Evolutionary conservation across 2,888 invertebrate species (phyloP).

Genomic region (Minunthozetes semirufus): DNA sequence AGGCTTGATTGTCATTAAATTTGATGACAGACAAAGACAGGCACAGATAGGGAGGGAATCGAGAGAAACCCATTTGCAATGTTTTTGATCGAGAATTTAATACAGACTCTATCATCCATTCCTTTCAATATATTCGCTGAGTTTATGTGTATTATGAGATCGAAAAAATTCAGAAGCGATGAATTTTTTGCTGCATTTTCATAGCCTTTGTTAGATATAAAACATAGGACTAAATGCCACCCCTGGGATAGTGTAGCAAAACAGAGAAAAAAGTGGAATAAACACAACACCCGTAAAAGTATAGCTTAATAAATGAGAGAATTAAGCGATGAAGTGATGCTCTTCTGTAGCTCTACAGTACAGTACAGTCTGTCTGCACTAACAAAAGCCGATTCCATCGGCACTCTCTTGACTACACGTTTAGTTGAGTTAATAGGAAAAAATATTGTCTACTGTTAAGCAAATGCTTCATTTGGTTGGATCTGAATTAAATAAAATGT

Average conservation of each 20-base stretch:
- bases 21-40: no score
- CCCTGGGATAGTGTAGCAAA: background rate
- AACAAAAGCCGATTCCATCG: background rate
- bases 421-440: no score
- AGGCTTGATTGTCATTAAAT: no score
- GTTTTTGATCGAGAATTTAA: no score
- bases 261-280: background rate
- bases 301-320: background rate
- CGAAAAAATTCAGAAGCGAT: background rate
- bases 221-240: background rate
- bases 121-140: no score
- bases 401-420: background rate
- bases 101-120: no score
- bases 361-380: background rate
- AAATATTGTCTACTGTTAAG: background rate
- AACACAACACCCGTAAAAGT: background rate
- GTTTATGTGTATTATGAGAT: no score
- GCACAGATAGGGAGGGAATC: no score
- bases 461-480: background rate
- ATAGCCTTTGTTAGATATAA: background rate
- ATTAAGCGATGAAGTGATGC: conserved; percentile 3
- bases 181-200: conserved; percentile 12
- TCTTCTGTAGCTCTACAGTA: background rate
- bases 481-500: no score
- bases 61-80: no score